These are phyloP conservation scores for Parazoanthus atlanticus DNA, from an alignment of 92 coral and sea anemone species.

Conservation along the genomic window DNA sequence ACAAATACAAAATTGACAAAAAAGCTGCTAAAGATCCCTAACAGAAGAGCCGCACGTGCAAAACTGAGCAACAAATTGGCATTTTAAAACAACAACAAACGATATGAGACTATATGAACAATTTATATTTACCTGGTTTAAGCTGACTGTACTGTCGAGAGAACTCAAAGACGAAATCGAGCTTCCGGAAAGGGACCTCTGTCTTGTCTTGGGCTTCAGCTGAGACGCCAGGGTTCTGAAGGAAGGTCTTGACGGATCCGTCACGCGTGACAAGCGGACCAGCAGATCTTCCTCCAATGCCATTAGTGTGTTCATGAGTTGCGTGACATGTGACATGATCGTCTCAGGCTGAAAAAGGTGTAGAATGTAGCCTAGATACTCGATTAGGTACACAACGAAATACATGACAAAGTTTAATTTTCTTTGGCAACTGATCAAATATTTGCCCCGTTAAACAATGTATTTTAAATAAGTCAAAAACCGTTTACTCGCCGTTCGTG, in stretches of 20 bases:
- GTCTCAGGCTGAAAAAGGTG: slow-evolving; percentile 82
- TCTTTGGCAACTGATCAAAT: too few species aligned
- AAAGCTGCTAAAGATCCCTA: too few species aligned
- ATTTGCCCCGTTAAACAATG: too few species aligned
- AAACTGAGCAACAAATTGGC: neutral
- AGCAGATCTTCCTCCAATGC: slow-evolving; percentile 81
- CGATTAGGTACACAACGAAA: neutral
- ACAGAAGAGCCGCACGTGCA: too few species aligned
- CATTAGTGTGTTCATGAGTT: slow-evolving; percentile 69
- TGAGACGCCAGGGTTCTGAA: slow-evolving; percentile 83
- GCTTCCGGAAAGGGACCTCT: slow-evolving; percentile 78
- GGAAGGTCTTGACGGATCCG: slow-evolving; percentile 97
- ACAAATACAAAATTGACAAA: too few species aligned
- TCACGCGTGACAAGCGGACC: slow-evolving; percentile 85
- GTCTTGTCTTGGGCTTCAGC: slow-evolving; percentile 51
- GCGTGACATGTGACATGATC: slow-evolving; percentile 80
- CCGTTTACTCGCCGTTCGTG: too few species aligned
- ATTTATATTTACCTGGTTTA: slow-evolving; percentile 56
- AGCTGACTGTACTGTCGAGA: slow-evolving; percentile 76
- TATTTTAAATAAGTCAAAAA: too few species aligned
- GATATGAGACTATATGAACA: neutral
- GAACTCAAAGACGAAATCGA: slow-evolving; percentile 83
- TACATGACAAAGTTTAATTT: too few species aligned
- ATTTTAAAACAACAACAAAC: neutral
- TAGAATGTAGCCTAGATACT: neutral